Base-by-base conservation (phyloP, 2,113 vertebrate species). In the Austrofundulus limnaeus region DNA sequence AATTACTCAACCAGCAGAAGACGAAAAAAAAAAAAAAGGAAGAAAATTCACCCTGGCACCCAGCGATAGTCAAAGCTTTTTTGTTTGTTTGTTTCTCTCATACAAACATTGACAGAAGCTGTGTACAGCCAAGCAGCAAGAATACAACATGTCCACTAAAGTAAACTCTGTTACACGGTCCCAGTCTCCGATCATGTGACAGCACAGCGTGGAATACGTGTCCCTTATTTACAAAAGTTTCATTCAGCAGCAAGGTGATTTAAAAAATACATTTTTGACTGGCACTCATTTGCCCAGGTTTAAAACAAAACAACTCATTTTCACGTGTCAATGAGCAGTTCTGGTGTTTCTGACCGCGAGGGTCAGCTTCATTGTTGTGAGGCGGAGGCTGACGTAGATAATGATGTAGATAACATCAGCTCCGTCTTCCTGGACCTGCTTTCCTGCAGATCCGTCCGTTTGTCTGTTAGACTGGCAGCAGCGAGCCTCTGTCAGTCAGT, bases 61-160 rank as follows among this genome's bases (percentile, higher is more conserved):
- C 68, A 60, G 39, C 64, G 77, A 75, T 58, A 65, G 83, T 82
- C 66, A 0, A 78, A 89, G 80, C 70, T 70, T 56, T 68, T 71
- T 55, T 69, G 76, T 61, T 77, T 24, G 75, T 59, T 70, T 77
- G 61, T 34, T 5, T 34, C 73, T 57, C 77, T 70, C 52, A 46
- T 68, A 77, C 69, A 80, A 89, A 89, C 80, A 89, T 65, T 65
- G 72, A 85, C 53, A 75, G 65, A 86, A 87, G 82, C 74, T 82
- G 80, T 82, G 71, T 66, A 87, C 71, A 87, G 79, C 85, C 81
- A 84, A 71, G 85, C 75, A 87, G 85, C 75, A 21, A 66, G 75
- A 77, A 82, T 75, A 65, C 70, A 21, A 66, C 2, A 60, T 74
- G 77, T 80, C 70, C 75, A 79, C 51, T 49, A 55, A 46, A 67